A percentile compares a stretch with the other conserved stretches of the same genome.
Evolutionary conservation across 2,113 vertebrate genomes (phyloP).

Genomic region (Turnix velox): DNA sequence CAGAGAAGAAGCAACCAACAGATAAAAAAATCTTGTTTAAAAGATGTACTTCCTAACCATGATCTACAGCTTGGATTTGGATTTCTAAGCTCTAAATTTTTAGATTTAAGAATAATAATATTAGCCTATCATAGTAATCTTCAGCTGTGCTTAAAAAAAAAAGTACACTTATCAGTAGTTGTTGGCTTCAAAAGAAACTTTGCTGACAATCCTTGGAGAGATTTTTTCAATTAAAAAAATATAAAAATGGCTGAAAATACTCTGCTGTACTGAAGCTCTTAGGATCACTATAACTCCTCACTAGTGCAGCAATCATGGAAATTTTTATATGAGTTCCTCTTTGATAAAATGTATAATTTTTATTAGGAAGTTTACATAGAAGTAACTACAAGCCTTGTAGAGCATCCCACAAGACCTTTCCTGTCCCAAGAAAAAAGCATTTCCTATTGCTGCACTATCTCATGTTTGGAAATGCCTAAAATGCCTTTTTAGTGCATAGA

Average conservation of each 20-base stretch:
- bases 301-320: not conserved
- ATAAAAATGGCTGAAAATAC: not conserved
- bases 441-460: constrained; percentile 12
- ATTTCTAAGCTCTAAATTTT: not conserved
- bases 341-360: not conserved
- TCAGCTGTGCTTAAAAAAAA: not conserved
- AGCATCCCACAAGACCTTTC: not conserved
- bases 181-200: not conserved
- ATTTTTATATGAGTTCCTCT: not conserved
- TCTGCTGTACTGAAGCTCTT: not conserved
- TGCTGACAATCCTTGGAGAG: not conserved
- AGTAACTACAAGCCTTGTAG: not conserved
- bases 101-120: not conserved
- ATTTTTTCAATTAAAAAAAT: not conserved
- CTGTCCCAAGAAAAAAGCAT: not conserved
- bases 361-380: not conserved
- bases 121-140: not conserved
- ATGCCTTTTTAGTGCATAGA: constrained; percentile 36
- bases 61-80: not conserved
- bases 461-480: constrained; percentile 38
- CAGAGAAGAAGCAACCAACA: not conserved
- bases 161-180: not conserved
- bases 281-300: not conserved
- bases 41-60: not conserved
- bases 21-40: not conserved